Base-by-base conservation (phyloP, 53 echinoderm and acorn worm species). In the Antedon mediterranea region DNA sequence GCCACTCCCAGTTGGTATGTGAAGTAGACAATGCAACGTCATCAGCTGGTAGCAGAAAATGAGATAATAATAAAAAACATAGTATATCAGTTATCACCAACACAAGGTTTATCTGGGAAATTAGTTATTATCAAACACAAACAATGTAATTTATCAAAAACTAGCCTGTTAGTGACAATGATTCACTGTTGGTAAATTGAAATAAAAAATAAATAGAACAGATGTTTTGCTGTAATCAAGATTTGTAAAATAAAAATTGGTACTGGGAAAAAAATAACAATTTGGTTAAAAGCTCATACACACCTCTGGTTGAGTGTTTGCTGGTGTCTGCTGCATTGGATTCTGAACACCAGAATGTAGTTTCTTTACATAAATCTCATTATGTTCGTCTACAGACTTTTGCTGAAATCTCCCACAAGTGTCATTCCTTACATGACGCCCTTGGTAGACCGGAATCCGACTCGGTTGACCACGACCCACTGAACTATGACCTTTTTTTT, bases 21-120 rank as follows among this genome's bases (percentile, higher is more conserved):
- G 72, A 32, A 95, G 85, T 18, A 95, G 71, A 0, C 88, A 92
- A 78, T 87, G 88, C 14, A 95, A 75, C 0, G 97, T 95, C 31
- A 86, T 43, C 41, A 84, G 85, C 97, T 95, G 88, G 0, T 0
- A 44, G 20, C 33, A 73, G 3, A 33, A 74, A 34, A 28, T n/a
- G 57, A 26, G 23, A 18, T 57, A 37, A 6, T 37, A 37, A 37
- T 11, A 37, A 37, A 57, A 57, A 57, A 15, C 57, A 57, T n/a
- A n/a, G n/a, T n/a, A 15, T 57, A 57, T 37, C 37, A 37, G 4
- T 37, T 37, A 37, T 20, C 57, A 57, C 23, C 57, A 57, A 15
- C 37, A 37, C 11, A n/a, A n/a, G n/a, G n/a, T n/a, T n/a, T n/a
- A n/a, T 41, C 5, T 41, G 5, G 13, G 13, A 41, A 41, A 41